Conservation (phyloP, 92 coral and sea anemone species). For the Parazoanthus darwini region DNA sequence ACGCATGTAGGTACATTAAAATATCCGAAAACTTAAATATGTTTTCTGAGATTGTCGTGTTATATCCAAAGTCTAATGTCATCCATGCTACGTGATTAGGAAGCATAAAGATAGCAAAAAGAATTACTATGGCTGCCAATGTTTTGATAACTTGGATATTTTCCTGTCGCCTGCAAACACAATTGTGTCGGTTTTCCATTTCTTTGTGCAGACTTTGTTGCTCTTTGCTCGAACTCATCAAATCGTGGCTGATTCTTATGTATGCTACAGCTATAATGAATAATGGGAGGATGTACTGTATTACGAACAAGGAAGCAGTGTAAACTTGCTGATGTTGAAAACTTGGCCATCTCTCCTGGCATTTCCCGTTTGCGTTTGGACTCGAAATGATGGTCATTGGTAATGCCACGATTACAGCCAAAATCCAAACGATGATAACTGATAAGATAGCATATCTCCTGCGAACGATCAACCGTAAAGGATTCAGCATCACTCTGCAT, state of each 20-base stretch:
- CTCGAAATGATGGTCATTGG: conserved; percentile 56
- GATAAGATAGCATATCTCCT: conserved; percentile 30
- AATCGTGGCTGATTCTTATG: conserved; percentile 52
- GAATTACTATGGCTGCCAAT: conserved; percentile 59
- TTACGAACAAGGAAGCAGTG: conserved; percentile 32
- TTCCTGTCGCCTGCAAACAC: conserved; percentile 52
- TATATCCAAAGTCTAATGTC: conserved; percentile 35
- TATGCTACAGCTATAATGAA: conserved; percentile 61
- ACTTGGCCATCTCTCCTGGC: conserved; percentile 50
- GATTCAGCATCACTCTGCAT: conserved; percentile 63
- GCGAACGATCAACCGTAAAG: conserved; percentile 41
- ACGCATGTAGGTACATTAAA: conserved; percentile 53
- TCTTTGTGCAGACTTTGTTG: neutral
- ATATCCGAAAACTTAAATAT: conserved; percentile 54
- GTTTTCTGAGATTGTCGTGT: conserved; percentile 19
- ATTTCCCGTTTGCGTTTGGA: conserved; percentile 22
- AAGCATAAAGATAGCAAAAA: conserved; percentile 64
- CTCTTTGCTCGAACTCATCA: conserved; percentile 39
- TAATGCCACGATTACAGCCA: conserved; percentile 44
- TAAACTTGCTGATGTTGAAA: conserved; percentile 30
- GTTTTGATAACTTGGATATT: conserved; percentile 64
- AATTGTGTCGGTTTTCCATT: neutral
- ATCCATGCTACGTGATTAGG: conserved; percentile 74
- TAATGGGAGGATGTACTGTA: conserved; percentile 70
- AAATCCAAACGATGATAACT: conserved; percentile 53